Conservation (phyloP, 2,888 invertebrate genomes). For the Macaria notata region DNA sequence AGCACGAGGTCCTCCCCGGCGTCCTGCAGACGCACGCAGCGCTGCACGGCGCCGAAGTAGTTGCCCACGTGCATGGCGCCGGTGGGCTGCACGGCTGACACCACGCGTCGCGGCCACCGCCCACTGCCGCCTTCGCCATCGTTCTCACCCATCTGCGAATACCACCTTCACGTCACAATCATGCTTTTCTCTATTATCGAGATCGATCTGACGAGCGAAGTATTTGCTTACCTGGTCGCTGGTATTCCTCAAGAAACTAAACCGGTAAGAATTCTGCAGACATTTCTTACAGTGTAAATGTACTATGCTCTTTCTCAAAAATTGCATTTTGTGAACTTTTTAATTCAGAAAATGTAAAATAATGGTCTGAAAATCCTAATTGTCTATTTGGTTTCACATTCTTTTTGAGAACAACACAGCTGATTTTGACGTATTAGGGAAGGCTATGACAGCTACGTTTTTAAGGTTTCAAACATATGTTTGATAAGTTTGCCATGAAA, state of each 20-base stretch:
- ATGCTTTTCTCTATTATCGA: no score
- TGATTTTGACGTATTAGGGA: no score
- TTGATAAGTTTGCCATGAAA: no score
- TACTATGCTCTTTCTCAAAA: conserved; percentile 8
- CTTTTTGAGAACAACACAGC: no score
- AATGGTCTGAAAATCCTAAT: no score
- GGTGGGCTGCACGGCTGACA: conserved; percentile 98
- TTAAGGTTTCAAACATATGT: no score
- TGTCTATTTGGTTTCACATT: no score
- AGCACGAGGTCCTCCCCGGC: conserved; percentile 86
- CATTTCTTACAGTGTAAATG: conserved; percentile 3
- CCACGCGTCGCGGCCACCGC: conserved; percentile 84
- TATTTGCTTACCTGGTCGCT: conserved; percentile 12
- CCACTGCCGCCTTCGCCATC: conserved; percentile 2
- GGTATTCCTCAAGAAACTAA: conserved; percentile 7
- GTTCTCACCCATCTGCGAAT: conserved; percentile 6
- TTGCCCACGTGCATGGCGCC: conserved; percentile 97
- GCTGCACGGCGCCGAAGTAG: conserved; percentile 95
- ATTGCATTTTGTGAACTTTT: conserved; percentile 4
- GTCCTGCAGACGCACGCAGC: conserved; percentile 93
- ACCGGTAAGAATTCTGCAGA: conserved; percentile 2
- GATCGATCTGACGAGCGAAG: no score
- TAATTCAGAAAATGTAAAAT: no score
- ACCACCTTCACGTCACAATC: background rate
- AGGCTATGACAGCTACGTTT: no score